phyloP scores from a whole-genome alignment of 2,888 invertebrate genomes.

The Aleiodes alternator region DNA sequence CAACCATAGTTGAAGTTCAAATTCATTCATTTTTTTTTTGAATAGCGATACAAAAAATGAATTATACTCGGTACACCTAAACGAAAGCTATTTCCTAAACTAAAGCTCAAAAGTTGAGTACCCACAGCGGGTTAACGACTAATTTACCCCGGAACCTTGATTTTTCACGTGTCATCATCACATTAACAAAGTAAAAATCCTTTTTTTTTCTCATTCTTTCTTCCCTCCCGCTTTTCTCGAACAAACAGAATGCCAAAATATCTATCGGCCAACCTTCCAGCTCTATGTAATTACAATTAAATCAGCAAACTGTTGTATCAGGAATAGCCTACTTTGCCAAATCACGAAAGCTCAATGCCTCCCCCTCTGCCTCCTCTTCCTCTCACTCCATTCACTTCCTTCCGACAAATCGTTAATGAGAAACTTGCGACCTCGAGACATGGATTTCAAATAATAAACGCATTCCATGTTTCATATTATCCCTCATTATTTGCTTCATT shows the following conservation, averaged over 20 bases:
- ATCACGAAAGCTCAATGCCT: conserved; percentile 4
- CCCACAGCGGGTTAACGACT: background rate
- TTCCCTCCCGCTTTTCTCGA: background rate
- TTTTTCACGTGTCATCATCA: conserved; percentile 69
- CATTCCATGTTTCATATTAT: conserved; percentile 11
- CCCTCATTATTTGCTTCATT: background rate
- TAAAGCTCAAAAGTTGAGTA: conserved; percentile 57
- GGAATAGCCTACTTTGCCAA: conserved; percentile 60
- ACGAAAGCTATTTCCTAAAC: background rate
- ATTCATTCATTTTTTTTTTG: background rate
- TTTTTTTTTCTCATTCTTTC: background rate
- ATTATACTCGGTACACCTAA: background rate
- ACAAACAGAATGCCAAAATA: conserved; percentile 29
- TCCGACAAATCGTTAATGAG: conserved; percentile 46
- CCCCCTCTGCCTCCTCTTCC: background rate
- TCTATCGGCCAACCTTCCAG: conserved; percentile 60
- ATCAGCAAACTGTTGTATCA: conserved; percentile 59
- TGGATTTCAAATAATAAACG: conserved; percentile 19
- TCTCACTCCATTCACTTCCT: conserved; percentile 22
- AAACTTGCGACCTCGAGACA: conserved; percentile 44
- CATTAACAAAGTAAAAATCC: conserved; percentile 57
- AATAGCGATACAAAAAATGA: background rate
- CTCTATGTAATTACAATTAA: conserved; percentile 66
- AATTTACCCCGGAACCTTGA: conserved; percentile 59
- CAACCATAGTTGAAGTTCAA: too few relatives aligned